These are phyloP conservation scores for Drosophila rhopaloa DNA, from an alignment of 1,140 invertebrate species.

Conservation along the genomic window DNA sequence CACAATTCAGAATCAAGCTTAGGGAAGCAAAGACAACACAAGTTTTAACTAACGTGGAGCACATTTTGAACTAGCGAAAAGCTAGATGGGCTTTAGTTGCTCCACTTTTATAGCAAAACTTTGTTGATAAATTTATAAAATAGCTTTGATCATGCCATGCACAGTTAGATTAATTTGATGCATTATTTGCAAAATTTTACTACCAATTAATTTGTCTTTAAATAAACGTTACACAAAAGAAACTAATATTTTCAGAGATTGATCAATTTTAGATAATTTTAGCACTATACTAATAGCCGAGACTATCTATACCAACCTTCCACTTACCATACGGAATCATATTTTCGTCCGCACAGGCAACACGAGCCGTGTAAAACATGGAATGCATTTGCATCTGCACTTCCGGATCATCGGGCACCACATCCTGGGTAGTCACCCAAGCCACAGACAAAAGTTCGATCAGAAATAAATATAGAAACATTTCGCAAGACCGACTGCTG, in stretches of 20 bases:
- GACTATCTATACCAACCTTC: not conserved
- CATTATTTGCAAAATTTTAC: conserved; percentile 42
- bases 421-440: conserved; percentile 30
- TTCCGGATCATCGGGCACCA: conserved; percentile 49
- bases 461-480: conserved; percentile 26
- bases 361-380: conserved; percentile 36
- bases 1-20: not conserved
- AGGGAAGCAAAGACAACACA: conserved; percentile 16
- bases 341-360: conserved; percentile 55
- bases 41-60: conserved; percentile 7
- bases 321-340: conserved; percentile 60
- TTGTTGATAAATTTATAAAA: conserved; percentile 2
- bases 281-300: not conserved
- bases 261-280: conserved; percentile 21
- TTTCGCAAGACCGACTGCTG: conserved; percentile 10
- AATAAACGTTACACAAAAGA: conserved; percentile 34
- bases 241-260: conserved; percentile 9
- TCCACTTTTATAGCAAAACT: conserved; percentile 13
- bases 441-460: conserved; percentile 1
- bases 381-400: conserved; percentile 46
- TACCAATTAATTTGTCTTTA: conserved; percentile 26
- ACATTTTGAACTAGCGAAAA: conserved; percentile 40
- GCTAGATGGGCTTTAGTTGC: not conserved
- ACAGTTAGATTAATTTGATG: conserved; percentile 34
- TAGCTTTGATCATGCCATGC: conserved; percentile 36